Evolutionary conservation across 2,888 invertebrate species (phyloP), one percentile per base, ranked within the genome.

Genomic region (Hartigia nigra): DNA sequence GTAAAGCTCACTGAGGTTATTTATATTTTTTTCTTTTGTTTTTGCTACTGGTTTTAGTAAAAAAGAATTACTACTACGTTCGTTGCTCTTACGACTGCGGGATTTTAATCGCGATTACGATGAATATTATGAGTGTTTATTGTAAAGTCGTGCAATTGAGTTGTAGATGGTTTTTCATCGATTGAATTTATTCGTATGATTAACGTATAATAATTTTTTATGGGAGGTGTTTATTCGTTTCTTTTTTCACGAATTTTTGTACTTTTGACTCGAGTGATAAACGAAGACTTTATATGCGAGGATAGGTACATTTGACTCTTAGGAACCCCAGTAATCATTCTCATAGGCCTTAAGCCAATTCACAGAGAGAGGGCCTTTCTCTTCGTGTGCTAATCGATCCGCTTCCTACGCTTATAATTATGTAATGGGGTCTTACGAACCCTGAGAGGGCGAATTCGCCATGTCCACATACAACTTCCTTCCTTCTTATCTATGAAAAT

Each of bases 341-440:
- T 88, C 89, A 89, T 88, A 88, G 88, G 88, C 88, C 90, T 89
- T 87, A 89, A 87, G 88, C 89, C 87, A 87, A 88, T 88, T 89
- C 86, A 85, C 87, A 84, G 86, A 87, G 87, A 88, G 88, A 82
- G 81, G 84, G 87, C 91, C 91, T 91, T 91, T 91, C 91, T 91
- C 91, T 88, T 90, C 88, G 89, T 90, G 90, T 91, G 91, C 90
- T 91, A 91, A 91, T 91, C 91, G 90, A 91, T 91, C 90, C 88
- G 89, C 91, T 89, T 90, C 91, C 91, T 91, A 91, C 91, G 91
- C 91, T 89, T 87, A 86, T 90, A 90, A 90, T 90, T 90, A 90
- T 89, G 90, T 90, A 90, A 90, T 84, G 76, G 80, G 81, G 82
- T 74, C 85, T 88, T 87, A 85, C 83, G 83, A 84, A 83, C 83